These are phyloP conservation scores for Sebastiscus albofasciatus DNA, from an alignment of 2,797 vertebrate species.

Conservation along the genomic window DNA sequence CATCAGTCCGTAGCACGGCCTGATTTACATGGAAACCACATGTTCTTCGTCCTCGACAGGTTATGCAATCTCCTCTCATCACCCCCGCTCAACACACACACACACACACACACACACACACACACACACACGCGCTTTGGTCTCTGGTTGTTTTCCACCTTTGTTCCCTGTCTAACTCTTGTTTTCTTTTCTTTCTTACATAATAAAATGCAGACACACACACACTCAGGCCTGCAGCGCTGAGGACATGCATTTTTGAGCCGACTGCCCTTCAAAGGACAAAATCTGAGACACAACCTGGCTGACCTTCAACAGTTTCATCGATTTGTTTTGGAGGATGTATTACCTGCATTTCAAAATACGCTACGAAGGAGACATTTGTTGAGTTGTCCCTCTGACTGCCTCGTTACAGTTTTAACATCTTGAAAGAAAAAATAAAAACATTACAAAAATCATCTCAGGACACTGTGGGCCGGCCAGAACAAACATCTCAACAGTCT, in stretches of 20 bases:
- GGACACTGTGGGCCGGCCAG: neutral
- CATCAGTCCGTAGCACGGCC: conserved; percentile 12
- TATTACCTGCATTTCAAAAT: neutral
- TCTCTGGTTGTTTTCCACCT: conserved; percentile 30
- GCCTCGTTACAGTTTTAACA: neutral
- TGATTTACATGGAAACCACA: conserved; percentile 63
- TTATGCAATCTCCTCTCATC: conserved; percentile 54
- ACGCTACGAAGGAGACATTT: neutral
- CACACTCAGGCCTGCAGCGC: conserved; percentile 1
- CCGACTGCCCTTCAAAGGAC: conserved; percentile 51
- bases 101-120: conserved; percentile 7
- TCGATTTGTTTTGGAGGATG: neutral
- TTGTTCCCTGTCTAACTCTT: conserved; percentile 3
- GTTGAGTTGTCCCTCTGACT: neutral
- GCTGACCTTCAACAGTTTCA: neutral
- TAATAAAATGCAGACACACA: conserved; percentile 37
- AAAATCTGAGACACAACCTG: conserved; percentile 1
- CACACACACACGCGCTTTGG: conserved; percentile 4
- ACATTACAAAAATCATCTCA: neutral
- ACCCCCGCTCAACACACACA: neutral
- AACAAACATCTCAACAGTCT: neutral
- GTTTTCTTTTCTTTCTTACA: conserved; percentile 49
- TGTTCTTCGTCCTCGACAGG: conserved; percentile 48
- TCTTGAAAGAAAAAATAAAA: neutral
- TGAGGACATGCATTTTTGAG: conserved; percentile 27